These are phyloP conservation scores for Lytechinus pictus DNA, from an alignment of 35 echinoderm and acorn worm species.

Conservation along the genomic window DNA sequence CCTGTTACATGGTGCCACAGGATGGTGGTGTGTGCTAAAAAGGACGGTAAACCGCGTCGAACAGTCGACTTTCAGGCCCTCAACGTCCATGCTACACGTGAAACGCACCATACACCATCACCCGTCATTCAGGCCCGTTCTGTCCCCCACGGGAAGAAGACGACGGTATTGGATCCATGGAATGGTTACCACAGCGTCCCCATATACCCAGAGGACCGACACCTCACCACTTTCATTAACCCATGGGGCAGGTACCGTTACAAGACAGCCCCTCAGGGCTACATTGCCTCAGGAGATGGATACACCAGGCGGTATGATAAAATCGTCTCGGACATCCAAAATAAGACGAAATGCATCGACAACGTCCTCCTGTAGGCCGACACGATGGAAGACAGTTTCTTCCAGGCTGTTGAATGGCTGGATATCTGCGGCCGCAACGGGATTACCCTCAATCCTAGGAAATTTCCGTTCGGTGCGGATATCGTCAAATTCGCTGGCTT, in stretches of 20 bases:
- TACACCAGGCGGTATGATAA: too few relatives aligned
- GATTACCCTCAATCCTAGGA: too few relatives aligned
- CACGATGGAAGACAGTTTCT: slow-evolving; percentile 46
- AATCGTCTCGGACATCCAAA: not conserved
- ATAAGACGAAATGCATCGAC: slow-evolving; percentile 62
- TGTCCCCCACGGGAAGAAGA: not conserved
- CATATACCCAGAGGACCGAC: not conserved
- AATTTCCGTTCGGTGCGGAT: too few relatives aligned
- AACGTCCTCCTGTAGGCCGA: slow-evolving; percentile 43
- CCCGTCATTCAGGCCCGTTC: not conserved
- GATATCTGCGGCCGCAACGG: slow-evolving; percentile 42
- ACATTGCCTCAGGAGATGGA: too few relatives aligned
- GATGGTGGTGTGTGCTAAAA: not conserved
- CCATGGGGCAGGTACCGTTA: not conserved
- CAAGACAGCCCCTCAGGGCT: not conserved
- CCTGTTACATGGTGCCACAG: not conserved
- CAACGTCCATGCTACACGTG: not conserved
- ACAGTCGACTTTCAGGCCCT: not conserved
- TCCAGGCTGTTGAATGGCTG: slow-evolving; percentile 64
- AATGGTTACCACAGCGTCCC: not conserved
- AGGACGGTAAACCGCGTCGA: not conserved
- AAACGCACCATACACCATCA: not conserved
- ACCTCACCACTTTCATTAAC: not conserved
- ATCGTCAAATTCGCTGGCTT: too few relatives aligned
- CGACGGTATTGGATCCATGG: not conserved